These are phyloP conservation scores for Taenaris catops DNA, from an alignment of 2,888 invertebrate species.

Conservation along the genomic window DNA sequence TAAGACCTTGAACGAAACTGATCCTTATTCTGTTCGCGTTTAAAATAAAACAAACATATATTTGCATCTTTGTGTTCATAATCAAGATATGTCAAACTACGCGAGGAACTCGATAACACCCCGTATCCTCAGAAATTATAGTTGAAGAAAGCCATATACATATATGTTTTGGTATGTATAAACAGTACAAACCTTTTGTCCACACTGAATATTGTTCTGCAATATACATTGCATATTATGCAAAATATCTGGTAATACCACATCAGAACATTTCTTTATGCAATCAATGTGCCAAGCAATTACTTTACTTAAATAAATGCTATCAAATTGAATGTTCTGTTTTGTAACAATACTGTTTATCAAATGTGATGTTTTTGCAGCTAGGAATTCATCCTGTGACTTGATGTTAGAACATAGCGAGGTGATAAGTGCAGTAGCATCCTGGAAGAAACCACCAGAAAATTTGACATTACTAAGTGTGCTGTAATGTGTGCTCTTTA, in stretches of 20 bases:
- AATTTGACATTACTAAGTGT: too few relatives aligned
- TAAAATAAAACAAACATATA: too few relatives aligned
- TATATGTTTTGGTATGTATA: neutral
- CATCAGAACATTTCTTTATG: slow-evolving; percentile 53
- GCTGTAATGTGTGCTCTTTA: too few relatives aligned
- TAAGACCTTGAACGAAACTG: too few relatives aligned
- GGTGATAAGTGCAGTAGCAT: slow-evolving; percentile 47
- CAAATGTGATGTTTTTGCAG: slow-evolving; percentile 79
- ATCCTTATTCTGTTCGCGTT: too few relatives aligned
- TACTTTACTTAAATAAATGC: slow-evolving; percentile 45
- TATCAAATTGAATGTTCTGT: slow-evolving; percentile 67
- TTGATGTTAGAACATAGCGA: slow-evolving; percentile 52
- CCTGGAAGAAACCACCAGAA: too few relatives aligned
- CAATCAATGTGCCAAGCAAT: slow-evolving; percentile 67
- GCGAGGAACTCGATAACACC: too few relatives aligned
- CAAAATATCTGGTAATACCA: slow-evolving; percentile 60
- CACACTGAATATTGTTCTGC: slow-evolving; percentile 41
- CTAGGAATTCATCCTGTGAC: slow-evolving; percentile 72
- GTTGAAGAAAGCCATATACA: too few relatives aligned
- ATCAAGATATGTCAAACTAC: too few relatives aligned
- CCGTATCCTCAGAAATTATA: too few relatives aligned
- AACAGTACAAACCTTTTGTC: slow-evolving; percentile 40
- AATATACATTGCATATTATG: slow-evolving; percentile 62
- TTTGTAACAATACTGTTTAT: slow-evolving; percentile 74
- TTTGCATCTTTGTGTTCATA: too few relatives aligned